phyloP scores from a whole-genome alignment of 2,113 vertebrate genomes.

The Mesembrinibis cayennensis region DNA sequence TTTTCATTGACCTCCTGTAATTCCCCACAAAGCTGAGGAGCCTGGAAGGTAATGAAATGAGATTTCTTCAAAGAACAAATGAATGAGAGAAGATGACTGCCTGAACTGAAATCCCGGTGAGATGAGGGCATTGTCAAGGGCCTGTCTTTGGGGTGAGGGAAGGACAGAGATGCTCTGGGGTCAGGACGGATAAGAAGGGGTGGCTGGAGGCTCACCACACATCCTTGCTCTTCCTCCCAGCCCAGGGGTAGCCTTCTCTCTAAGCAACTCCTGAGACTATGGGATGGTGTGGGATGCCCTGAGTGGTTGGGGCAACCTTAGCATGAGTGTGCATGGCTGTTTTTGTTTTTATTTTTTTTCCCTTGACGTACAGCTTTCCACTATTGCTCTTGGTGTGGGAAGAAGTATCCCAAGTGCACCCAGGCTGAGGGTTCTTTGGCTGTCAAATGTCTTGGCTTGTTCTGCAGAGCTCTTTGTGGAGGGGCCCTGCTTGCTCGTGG shows the following conservation, averaged over 20 bases:
- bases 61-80: slow-evolving; percentile 27
- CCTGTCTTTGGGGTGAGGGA: not conserved
- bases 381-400: not conserved
- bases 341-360: not conserved
- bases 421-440: not conserved
- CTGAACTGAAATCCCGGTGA: not conserved
- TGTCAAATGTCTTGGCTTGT: not conserved
- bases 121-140: not conserved
- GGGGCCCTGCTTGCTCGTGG: not conserved
- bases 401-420: not conserved
- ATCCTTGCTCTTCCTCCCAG: not conserved
- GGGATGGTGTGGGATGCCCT: not conserved
- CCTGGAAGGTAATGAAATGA: slow-evolving; percentile 29
- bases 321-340: not conserved
- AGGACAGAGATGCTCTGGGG: not conserved
- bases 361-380: not conserved
- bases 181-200: not conserved
- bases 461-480: not conserved
- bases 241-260: not conserved
- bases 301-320: not conserved
- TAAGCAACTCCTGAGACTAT: not conserved
- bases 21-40: slow-evolving; percentile 32
- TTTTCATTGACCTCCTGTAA: slow-evolving; percentile 59
- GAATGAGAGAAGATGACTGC: not conserved
- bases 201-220: not conserved